phyloP scores from a whole-genome alignment of 1,140 invertebrate species.

The Leptopilina clavipes region DNA sequence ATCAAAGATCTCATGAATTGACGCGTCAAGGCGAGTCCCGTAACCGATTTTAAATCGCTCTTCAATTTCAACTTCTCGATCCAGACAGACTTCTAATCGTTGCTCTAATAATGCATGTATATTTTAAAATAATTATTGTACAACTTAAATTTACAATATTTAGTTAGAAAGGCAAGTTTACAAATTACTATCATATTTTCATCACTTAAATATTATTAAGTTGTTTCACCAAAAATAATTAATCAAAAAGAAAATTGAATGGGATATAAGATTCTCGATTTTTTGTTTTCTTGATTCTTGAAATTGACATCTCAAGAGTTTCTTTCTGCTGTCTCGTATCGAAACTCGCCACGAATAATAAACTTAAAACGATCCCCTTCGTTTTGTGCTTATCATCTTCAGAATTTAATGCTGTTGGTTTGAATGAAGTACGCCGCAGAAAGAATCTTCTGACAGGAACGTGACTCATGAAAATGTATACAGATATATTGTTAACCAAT shows the following conservation, averaged over 20 bases:
- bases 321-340: background rate
- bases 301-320: constrained; percentile 16
- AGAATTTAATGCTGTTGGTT: background rate
- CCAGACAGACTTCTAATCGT: background rate
- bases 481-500: background rate
- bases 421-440: background rate
- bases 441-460: constrained; percentile 5
- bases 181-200: no score
- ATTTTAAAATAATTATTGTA: no score
- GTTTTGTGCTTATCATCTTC: constrained; percentile 1
- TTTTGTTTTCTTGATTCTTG: background rate
- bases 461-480: constrained; percentile 22
- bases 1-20: background rate
- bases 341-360: background rate
- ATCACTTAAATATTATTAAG: no score
- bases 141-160: no score
- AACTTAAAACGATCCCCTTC: background rate
- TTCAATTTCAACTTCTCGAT: background rate
- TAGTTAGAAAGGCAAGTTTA: no score
- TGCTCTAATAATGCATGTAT: background rate
- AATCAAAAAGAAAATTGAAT: background rate
- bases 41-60: constrained; percentile 10
- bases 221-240: background rate
- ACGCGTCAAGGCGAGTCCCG: constrained; percentile 24
- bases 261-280: background rate